Conservation (phyloP, 1,140 invertebrate species). For the Sinonovacula constricta region DNA sequence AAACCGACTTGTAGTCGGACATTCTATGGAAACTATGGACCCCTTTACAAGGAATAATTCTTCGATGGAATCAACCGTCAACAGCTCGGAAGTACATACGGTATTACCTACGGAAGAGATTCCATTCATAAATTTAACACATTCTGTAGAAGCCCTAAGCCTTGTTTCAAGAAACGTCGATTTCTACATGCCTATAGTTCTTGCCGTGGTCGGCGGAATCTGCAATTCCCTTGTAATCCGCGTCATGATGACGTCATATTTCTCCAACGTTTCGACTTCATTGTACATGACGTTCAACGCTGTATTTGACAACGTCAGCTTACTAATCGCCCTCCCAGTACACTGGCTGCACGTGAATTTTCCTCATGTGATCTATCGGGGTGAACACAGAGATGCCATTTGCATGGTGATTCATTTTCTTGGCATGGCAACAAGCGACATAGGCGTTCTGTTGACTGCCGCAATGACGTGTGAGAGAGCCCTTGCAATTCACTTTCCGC, state of each 20-base stretch:
- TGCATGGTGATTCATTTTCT: constrained; percentile 68
- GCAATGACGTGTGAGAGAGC: constrained; percentile 71
- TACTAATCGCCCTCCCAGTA: constrained; percentile 60
- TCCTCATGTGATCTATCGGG: constrained; percentile 56
- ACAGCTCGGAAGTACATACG: no score
- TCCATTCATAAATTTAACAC: no score
- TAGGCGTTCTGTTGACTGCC: constrained; percentile 68
- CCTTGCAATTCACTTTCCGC: constrained; percentile 64
- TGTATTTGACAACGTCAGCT: constrained; percentile 60
- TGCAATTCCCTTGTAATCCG: constrained; percentile 66
- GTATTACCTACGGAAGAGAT: no score
- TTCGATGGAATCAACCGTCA: no score
- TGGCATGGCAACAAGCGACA: constrained; percentile 69
- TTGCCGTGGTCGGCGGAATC: constrained; percentile 59
- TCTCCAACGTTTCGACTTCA: constrained; percentile 68
- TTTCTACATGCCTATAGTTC: constrained; percentile 64
- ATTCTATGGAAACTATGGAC: no score
- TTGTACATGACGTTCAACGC: constrained; percentile 67
- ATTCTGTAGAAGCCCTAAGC: no score
- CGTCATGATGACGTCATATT: constrained; percentile 65
- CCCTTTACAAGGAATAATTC: no score
- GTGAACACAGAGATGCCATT: constrained; percentile 57
- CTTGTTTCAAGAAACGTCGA: constrained; percentile 34
- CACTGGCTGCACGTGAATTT: constrained; percentile 71
- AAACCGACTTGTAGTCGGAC: no score